Evolutionary conservation across 2,888 invertebrate genomes (phyloP).

Genomic region (Pachycephus smyrnensis): DNA sequence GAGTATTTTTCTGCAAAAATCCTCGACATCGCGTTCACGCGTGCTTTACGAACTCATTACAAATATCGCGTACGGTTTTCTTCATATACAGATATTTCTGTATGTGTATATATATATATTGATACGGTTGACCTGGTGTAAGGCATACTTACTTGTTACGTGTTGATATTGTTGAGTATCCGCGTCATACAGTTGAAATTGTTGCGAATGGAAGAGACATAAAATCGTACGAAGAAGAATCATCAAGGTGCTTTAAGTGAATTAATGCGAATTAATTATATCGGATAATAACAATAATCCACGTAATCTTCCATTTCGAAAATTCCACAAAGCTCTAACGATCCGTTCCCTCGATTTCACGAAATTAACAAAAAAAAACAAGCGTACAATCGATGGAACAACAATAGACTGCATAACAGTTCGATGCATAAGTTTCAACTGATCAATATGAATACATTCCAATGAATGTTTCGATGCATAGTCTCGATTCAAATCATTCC

Average conservation of each 20-base stretch:
- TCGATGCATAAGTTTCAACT: not conserved
- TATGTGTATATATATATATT: not conserved
- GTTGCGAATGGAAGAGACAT: not conserved
- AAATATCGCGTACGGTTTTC: not conserved
- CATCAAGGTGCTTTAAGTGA: not conserved
- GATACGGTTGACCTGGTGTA: not conserved
- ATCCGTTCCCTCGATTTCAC: not conserved
- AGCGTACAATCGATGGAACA: not conserved
- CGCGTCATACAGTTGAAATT: not conserved
- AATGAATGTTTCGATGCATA: not conserved
- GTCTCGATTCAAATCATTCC: not conserved
- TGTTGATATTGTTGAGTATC: not conserved
- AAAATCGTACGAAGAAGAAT: not conserved
- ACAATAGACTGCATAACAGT: not conserved
- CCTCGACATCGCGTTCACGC: not conserved
- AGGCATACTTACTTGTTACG: not conserved
- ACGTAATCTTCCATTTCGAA: not conserved
- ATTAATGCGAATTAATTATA: not conserved
- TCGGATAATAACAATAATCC: not conserved
- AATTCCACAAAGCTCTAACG: not conserved
- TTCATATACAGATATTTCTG: not conserved
- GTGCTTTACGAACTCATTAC: not conserved
- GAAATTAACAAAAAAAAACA: not conserved
- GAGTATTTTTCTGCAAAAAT: not conserved
- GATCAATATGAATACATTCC: too few relatives aligned